Evolutionary conservation across 2,888 invertebrate genomes (phyloP).

Genomic region (Saturnia japonica): DNA sequence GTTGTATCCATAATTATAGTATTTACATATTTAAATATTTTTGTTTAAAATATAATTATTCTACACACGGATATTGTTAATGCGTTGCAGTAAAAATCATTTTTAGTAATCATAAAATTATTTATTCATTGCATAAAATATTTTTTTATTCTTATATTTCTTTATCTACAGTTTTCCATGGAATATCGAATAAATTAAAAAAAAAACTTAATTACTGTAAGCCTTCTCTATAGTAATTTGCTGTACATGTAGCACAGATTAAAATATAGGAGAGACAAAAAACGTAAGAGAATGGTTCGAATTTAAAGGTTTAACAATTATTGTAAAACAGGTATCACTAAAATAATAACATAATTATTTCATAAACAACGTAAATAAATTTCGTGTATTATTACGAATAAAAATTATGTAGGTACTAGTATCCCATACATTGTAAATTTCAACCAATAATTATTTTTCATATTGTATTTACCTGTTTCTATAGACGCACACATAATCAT

Average conservation of each 20-base stretch:
- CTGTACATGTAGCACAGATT: neutral
- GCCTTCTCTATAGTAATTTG: neutral
- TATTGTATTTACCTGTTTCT: neutral
- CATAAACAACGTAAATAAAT: neutral
- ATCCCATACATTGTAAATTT: neutral
- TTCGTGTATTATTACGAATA: neutral
- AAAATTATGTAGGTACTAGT: neutral
- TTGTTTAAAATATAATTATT: too few relatives aligned
- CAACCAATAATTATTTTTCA: neutral
- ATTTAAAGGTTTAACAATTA: neutral
- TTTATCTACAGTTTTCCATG: too few relatives aligned
- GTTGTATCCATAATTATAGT: too few relatives aligned
- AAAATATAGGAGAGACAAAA: neutral
- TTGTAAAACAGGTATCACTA: neutral
- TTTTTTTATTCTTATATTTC: too few relatives aligned
- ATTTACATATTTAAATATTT: too few relatives aligned
- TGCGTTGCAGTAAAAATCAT: too few relatives aligned
- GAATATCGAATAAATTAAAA: too few relatives aligned
- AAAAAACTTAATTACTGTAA: neutral
- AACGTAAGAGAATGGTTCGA: neutral
- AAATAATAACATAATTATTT: neutral
- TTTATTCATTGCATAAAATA: too few relatives aligned
- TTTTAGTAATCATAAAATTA: too few relatives aligned
- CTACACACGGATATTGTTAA: too few relatives aligned
- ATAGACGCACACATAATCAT: too few relatives aligned